Conservation (phyloP, 1,140 invertebrate species). For the Arion vulgaris region DNA sequence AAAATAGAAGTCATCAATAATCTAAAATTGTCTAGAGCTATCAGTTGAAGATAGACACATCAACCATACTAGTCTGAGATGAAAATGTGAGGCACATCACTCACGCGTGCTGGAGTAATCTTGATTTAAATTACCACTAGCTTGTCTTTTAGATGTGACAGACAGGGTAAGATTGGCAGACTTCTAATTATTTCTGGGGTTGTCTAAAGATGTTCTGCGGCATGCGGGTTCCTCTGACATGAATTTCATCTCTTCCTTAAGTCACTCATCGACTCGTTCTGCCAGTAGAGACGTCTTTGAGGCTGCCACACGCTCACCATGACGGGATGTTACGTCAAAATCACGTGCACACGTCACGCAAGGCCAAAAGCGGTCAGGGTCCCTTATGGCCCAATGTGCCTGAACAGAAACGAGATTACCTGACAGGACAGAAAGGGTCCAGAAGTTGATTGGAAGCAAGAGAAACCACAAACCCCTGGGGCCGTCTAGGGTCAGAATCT, state of each 20-base stretch:
- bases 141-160: neutral
- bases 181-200: constrained; percentile 20
- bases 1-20: neutral
- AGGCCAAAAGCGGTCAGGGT: constrained; percentile 21
- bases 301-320: constrained; percentile 3
- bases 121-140: constrained; percentile 11
- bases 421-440: neutral
- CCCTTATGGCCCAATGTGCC: neutral
- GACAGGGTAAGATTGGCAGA: constrained; percentile 11
- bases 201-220: neutral
- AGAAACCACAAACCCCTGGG: neutral
- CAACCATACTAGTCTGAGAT: neutral
- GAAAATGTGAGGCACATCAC: constrained; percentile 2
- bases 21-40: neutral
- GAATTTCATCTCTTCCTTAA: constrained; percentile 25
- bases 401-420: constrained; percentile 18
- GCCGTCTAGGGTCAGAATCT: constrained; percentile 9
- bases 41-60: neutral
- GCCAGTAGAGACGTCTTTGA: neutral
- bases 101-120: neutral
- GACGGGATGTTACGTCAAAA: constrained; percentile 26
- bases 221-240: constrained; percentile 25
- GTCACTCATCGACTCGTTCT: neutral
- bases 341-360: constrained; percentile 26
- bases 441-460: constrained; percentile 16